phyloP scores from a whole-genome alignment of 2,113 vertebrate species.

The Urocynchramus pylzowi region DNA sequence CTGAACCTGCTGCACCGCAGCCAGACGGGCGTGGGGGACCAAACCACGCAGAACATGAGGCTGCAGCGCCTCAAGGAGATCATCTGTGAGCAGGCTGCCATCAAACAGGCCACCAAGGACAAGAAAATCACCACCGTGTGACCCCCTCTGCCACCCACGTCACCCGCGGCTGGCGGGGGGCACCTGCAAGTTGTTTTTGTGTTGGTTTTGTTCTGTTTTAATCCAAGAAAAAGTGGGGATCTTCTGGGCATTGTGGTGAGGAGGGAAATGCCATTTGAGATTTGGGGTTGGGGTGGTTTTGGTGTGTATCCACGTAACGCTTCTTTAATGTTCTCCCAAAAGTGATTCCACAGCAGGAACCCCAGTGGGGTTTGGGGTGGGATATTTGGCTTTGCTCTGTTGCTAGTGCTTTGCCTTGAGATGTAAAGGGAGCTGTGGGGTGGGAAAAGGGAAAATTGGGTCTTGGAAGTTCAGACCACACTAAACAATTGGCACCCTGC shows the following conservation, averaged over 20 bases:
- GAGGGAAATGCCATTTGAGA: not conserved
- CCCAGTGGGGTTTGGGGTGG: not conserved
- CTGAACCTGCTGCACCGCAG: conserved; percentile 93
- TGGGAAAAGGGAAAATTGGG: not conserved
- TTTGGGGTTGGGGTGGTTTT: not conserved
- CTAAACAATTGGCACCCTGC: not conserved
- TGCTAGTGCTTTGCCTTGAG: not conserved
- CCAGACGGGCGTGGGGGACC: conserved; percentile 95
- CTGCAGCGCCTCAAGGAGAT: conserved; percentile 97
- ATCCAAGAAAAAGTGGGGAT: not conserved
- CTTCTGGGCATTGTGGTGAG: not conserved
- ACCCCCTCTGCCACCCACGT: fast-evolving
- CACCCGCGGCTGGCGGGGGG: fast-evolving
- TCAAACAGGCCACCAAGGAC: conserved; percentile 98
- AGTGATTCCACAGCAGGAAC: not conserved
- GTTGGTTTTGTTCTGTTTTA: not conserved
- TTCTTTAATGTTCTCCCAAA: not conserved
- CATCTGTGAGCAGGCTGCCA: conserved; percentile 96
- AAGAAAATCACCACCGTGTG: conserved; percentile 94
- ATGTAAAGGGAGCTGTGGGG: not conserved
- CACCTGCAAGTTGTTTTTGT: not conserved
- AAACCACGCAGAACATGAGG: conserved; percentile 89
- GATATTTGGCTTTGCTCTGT: not conserved
- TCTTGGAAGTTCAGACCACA: not conserved
- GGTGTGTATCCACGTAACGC: fast-evolving